phyloP scores from a whole-genome alignment of 2,888 invertebrate genomes.

The Cinara cedri region DNA sequence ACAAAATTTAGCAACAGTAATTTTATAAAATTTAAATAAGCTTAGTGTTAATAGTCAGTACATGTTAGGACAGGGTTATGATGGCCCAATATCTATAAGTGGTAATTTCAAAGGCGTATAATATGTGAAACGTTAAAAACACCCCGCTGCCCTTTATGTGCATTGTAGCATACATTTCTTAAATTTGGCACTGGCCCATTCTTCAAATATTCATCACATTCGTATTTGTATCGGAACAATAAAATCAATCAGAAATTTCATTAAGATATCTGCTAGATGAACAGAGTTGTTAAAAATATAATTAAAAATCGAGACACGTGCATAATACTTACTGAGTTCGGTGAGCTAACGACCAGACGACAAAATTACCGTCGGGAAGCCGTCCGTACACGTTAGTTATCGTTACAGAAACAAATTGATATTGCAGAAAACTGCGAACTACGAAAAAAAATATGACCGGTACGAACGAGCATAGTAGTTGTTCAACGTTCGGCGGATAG shows the following conservation, averaged over 20 bases:
- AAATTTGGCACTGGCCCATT: conserved; percentile 7
- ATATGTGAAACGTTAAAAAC: conserved; percentile 60
- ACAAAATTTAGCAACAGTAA: not conserved
- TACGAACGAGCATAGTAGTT: too few species aligned
- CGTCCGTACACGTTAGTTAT: too few species aligned
- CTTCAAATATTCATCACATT: conserved; percentile 4
- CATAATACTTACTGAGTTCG: too few species aligned
- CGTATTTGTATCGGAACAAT: conserved; percentile 18
- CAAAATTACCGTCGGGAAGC: too few species aligned
- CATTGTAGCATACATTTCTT: not conserved
- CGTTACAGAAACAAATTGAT: too few species aligned
- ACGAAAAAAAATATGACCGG: too few species aligned
- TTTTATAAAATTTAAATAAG: conserved; percentile 1
- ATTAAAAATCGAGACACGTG: too few species aligned
- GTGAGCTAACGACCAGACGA: too few species aligned
- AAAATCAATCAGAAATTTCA: not conserved
- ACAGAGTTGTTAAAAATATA: not conserved
- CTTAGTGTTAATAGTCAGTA: conserved; percentile 10
- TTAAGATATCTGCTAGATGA: not conserved
- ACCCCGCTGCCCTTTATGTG: conserved; percentile 67
- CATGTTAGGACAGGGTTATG: conserved; percentile 51
- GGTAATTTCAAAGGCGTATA: conserved; percentile 50
- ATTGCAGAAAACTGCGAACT: too few species aligned
- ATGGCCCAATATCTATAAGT: conserved; percentile 54
- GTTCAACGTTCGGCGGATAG: too few species aligned